A percentile compares a stretch with the other conserved stretches of the same genome.
phyloP scores from a whole-genome alignment of 1,140 invertebrate genomes.

The Megathymus violae region DNA sequence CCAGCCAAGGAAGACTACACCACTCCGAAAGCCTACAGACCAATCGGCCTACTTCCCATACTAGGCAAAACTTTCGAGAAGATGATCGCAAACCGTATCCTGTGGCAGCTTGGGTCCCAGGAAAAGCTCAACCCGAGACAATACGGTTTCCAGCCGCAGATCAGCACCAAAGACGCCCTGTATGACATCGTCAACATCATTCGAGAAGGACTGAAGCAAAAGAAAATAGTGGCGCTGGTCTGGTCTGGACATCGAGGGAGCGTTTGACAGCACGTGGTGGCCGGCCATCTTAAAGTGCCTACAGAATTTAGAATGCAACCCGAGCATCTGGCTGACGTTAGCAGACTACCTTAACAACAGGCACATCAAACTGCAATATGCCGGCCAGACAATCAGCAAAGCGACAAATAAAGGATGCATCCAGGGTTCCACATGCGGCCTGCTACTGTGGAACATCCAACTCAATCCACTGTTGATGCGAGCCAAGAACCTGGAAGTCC shows the following conservation, averaged over 20 bases:
- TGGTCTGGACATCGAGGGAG: not conserved
- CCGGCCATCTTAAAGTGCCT: not conserved
- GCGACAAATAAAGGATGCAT: conserved; percentile 16
- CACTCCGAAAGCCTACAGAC: not conserved
- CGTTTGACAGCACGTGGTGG: no score
- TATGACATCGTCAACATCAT: no score
- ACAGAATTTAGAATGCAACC: no score
- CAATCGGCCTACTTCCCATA: not conserved
- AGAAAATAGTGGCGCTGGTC: not conserved
- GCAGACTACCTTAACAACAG: not conserved
- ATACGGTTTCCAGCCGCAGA: conserved; percentile 1
- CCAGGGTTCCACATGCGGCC: not conserved
- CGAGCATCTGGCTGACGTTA: not conserved
- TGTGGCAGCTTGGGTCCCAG: no score
- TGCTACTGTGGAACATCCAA: not conserved
- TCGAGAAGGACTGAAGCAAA: not conserved
- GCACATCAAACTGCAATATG: not conserved
- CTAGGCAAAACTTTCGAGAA: no score
- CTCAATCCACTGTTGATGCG: not conserved
- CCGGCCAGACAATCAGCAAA: not conserved
- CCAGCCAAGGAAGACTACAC: not conserved
- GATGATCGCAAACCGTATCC: no score
- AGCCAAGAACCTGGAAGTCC: not conserved
- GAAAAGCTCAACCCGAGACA: not conserved
- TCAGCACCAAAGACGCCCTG: not conserved